Conservation (phyloP, 2,888 invertebrate species). For the Notodonta dromedarius region DNA sequence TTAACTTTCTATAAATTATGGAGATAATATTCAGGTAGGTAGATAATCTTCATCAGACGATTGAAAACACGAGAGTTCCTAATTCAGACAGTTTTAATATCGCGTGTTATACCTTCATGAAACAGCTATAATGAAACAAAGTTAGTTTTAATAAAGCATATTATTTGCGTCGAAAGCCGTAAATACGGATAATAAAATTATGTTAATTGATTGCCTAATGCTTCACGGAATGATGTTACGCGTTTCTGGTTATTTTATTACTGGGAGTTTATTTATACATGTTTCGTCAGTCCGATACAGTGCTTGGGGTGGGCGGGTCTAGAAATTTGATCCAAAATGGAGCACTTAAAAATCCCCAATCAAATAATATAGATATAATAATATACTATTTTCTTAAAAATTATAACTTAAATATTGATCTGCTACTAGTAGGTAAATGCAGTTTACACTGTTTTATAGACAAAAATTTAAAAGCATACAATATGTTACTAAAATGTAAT, state of each 20-base stretch:
- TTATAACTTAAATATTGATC: too few relatives aligned
- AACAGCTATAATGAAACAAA: constrained; percentile 43
- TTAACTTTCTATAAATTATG: too few relatives aligned
- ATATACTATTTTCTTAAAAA: too few relatives aligned
- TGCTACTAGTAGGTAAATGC: too few relatives aligned
- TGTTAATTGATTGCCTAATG: constrained; percentile 39
- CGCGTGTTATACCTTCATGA: constrained; percentile 43
- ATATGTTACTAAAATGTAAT: too few relatives aligned
- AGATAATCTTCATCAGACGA: background rate
- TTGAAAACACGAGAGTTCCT: constrained; percentile 14
- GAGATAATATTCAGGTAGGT: too few relatives aligned
- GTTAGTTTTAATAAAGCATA: constrained; percentile 47
- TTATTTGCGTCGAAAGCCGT: constrained; percentile 40
- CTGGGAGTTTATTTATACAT: constrained; percentile 6
- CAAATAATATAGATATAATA: too few relatives aligned
- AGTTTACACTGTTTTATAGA: too few relatives aligned
- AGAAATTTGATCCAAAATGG: too few relatives aligned
- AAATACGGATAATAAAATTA: constrained; percentile 39
- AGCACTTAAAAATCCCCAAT: background rate
- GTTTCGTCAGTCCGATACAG: too few relatives aligned
- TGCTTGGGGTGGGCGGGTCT: too few relatives aligned
- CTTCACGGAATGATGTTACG: constrained; percentile 23
- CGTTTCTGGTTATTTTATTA: constrained; percentile 19
- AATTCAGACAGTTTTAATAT: constrained; percentile 47
- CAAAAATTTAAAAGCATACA: too few relatives aligned